These are phyloP conservation scores for Popillia japonica DNA, from an alignment of 1,140 invertebrate species.

Conservation along the genomic window DNA sequence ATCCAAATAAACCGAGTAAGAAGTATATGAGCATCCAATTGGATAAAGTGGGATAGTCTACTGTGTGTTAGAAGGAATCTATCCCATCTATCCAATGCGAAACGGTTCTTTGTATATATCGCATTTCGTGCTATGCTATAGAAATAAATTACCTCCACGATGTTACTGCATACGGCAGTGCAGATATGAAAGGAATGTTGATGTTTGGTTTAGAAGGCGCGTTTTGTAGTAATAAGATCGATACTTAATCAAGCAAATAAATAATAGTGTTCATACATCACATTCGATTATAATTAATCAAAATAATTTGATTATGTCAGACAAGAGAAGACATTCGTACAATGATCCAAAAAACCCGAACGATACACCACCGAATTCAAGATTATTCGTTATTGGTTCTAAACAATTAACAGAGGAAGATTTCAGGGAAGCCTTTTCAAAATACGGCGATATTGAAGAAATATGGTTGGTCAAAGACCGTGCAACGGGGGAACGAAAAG, in stretches of 20 bases:
- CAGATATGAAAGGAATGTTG: slow-evolving; percentile 32
- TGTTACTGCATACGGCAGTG: background rate
- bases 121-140: background rate
- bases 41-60: no score
- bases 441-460: slow-evolving; percentile 87
- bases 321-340: slow-evolving; percentile 36
- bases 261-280: background rate
- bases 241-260: background rate
- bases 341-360: slow-evolving; percentile 41
- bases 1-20: no score
- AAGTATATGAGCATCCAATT: no score
- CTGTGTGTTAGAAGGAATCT: no score
- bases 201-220: slow-evolving; percentile 18
- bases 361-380: slow-evolving; percentile 83
- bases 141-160: background rate
- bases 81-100: no score
- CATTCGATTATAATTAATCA: background rate
- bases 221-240: slow-evolving; percentile 26
- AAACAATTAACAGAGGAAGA: slow-evolving; percentile 84
- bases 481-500: slow-evolving; percentile 85
- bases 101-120: background rate
- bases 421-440: slow-evolving; percentile 78
- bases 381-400: slow-evolving; percentile 87
- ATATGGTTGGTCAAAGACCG: slow-evolving; percentile 89
- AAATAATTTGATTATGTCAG: background rate